Base-by-base conservation (phyloP, 2,113 vertebrate species). In the Burhinus bistriatus region DNA sequence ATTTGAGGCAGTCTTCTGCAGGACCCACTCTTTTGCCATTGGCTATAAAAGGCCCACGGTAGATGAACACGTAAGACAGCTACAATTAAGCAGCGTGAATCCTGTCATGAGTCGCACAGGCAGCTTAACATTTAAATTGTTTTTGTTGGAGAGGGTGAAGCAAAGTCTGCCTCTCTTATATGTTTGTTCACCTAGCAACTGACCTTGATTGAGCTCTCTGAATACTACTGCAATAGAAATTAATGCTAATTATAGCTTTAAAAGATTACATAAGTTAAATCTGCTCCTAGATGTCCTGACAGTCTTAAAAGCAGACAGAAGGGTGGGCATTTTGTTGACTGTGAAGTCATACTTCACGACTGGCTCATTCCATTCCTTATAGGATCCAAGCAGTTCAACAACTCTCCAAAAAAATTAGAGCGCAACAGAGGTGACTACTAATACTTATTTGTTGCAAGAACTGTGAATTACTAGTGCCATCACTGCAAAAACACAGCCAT, bases 171-270 rank as follows among this genome's bases (percentile, higher is more conserved):
- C 22, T 78, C 45, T 81, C 70, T 47, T 23, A 36, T 2, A 10
- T 34, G 44, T 87, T 87, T 93, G 47, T 49, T 92, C 73, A 89
- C 57, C 73, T 52, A 85, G 65, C 2, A 26, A 57, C 55, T 72
- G 70, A 93, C 88, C 62, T 83, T 83, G 61, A 89, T 4, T 36
- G 84, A 95, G 81, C 20, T 89, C 65, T 71, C 81, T 58, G 54
- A 93, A 89, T 32, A 69, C 34, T 51, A 79, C n/a, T 45, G 81
- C 25, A 83, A 52, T 30, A 87, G 32, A 94, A 96, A 94, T 87
- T 95, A 91, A 85, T 76, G 62, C 29, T 85, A 91, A 89, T 92
- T 94, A 75, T 27, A 92, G 20, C 38, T 89, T 82, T 72, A 44
- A 65, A 92, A 92, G 29, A 83, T 79, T 76, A 80, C 40, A 38